Evolutionary conservation across 2,888 invertebrate species (phyloP), one percentile per base, ranked within the genome.

Genomic region (Thymelicus sylvestris): DNA sequence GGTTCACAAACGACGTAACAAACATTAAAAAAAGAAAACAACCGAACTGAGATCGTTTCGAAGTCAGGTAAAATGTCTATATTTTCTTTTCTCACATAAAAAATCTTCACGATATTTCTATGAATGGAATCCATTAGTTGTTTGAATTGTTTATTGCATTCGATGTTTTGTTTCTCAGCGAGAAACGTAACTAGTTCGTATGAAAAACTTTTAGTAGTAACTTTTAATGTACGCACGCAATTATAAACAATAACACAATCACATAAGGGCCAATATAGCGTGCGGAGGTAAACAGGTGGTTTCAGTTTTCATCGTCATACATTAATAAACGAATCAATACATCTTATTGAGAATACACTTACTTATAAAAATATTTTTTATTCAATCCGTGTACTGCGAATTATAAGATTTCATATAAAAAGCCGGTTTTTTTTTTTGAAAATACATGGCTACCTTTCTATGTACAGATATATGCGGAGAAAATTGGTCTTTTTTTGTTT

Each of bases 281-380:
- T 66, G 66, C 48, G 44, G 57, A 24, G 39, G 44, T 57, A 59
- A 69, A 69, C 69, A 69, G 69, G 69, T 69, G 69, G 69, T 69
- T 69, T 47, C 61, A 52, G 19, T 68, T 71, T 73, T 73, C 71
- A 68, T 38, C 73, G 71, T 73, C 63, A 64, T 57, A 64, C 59
- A 67, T 60, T 67, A 60, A 59, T 64, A 50, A 41, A 12, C 47
- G 63, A 64, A 69, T 69, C 64, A 13, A 69, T 73, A 57, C 31
- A 71, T 69, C 50, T 55, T 52, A 72, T 73, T 59, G 55, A 62
- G 38, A 63, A 63, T 63, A 65, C 41, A 24, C 10, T 15, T 38
- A 31, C 48, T 48, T 63, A 7, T 38, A 31, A 50, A 50, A 48
- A 24, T 31, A 12, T 57, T 57, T 57, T 55, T 19, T 24, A 7